Percentiles rank a stretch among this genome's conserved stretches.
phyloP scores from a whole-genome alignment of 2,113 vertebrate genomes.

The Periophthalmodon schlosseri region DNA sequence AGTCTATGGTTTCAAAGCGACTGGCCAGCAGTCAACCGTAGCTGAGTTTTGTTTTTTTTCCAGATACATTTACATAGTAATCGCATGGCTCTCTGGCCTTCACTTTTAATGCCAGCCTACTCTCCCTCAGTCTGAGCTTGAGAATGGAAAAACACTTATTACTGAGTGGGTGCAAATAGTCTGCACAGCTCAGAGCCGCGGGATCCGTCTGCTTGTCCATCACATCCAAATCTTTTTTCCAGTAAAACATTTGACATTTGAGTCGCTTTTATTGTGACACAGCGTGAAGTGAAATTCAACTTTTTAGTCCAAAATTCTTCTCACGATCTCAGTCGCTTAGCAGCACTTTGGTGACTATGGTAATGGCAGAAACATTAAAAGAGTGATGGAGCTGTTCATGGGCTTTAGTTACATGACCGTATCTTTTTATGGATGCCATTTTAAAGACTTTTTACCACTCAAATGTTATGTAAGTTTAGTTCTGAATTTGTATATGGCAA shows the following conservation, averaged over 20 bases:
- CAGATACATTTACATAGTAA: constrained; percentile 37
- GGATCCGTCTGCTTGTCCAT: constrained; percentile 19
- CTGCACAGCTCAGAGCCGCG: constrained; percentile 7
- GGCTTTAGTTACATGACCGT: background rate
- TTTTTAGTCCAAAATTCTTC: constrained; percentile 49
- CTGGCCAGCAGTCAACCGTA: constrained; percentile 52
- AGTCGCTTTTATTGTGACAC: constrained; percentile 41
- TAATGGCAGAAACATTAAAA: constrained; percentile 54
- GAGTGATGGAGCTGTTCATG: constrained; percentile 40
- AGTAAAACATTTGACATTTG: constrained; percentile 39
- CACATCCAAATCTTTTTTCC: constrained; percentile 18
- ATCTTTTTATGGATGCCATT: background rate
- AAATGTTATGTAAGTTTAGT: too few relatives aligned
- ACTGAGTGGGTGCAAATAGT: constrained; percentile 25
- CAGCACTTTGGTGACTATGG: constrained; percentile 28
- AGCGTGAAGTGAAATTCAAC: constrained; percentile 36
- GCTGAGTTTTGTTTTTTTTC: constrained; percentile 26
- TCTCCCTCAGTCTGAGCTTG: constrained; percentile 6
- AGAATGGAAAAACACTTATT: constrained; percentile 40
- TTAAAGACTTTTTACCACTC: background rate
- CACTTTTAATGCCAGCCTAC: constrained; percentile 31
- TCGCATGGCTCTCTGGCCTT: constrained; percentile 20
- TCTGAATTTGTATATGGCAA: too few relatives aligned
- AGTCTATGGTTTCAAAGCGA: constrained; percentile 10
- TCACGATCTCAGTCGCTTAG: constrained; percentile 55